Conservation (phyloP, 2,113 vertebrate species). For the Zapus hudsonius region DNA sequence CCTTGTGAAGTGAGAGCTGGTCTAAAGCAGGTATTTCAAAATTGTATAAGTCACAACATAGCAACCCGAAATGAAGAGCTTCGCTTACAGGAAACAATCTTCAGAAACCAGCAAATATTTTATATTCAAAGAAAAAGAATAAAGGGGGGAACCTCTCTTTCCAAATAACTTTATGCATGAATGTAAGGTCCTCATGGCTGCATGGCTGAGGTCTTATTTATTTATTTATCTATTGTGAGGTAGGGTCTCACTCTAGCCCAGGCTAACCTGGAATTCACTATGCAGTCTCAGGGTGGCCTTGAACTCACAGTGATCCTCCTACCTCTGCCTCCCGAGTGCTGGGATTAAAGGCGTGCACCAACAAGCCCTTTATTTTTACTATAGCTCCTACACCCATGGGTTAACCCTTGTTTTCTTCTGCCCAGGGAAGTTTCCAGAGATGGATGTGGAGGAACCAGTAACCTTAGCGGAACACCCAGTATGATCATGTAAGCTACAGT, state of each 20-base stretch:
- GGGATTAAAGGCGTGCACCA: too few relatives aligned
- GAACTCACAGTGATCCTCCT: too few relatives aligned
- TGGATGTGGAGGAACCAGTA: rapidly evolving
- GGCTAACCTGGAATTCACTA: too few relatives aligned
- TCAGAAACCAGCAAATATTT: slow-evolving; percentile 81
- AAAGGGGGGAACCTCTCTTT: background rate
- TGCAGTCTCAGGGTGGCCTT: too few relatives aligned
- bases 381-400: background rate
- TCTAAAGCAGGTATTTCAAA: slow-evolving; percentile 87
- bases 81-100: slow-evolving; percentile 82
- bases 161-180: slow-evolving; percentile 68
- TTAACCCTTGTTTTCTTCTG: slow-evolving; percentile 56
- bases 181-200: slow-evolving; percentile 38
- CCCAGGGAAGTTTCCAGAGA: background rate
- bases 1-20: slow-evolving; percentile 81
- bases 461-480: background rate
- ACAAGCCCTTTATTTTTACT: slow-evolving; percentile 50
- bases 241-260: too few relatives aligned
- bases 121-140: slow-evolving; percentile 52
- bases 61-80: slow-evolving; percentile 84
- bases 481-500: background rate
- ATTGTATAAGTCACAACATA: slow-evolving; percentile 88
- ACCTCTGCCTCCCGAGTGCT: too few relatives aligned
- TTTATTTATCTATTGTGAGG: too few relatives aligned
- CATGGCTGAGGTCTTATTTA: too few relatives aligned